A percentile compares a stretch with the other conserved stretches of the same genome.
Conservation (phyloP, 2,797 vertebrate species). For the Cercopithecus mitis region DNA sequence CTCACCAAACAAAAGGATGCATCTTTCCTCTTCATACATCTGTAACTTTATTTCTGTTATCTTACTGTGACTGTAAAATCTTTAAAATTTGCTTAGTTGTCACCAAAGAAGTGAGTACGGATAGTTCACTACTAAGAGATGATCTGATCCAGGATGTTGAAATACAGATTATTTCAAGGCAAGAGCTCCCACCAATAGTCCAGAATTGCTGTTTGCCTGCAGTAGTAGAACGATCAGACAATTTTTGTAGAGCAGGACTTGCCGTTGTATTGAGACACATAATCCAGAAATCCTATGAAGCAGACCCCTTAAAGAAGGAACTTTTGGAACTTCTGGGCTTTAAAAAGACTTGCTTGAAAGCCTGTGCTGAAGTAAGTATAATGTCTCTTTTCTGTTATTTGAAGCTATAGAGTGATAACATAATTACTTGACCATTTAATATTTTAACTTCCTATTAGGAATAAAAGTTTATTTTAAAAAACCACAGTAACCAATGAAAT, state of each 20-base stretch:
- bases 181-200: conserved; percentile 88
- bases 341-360: conserved; percentile 98
- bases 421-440: not conserved
- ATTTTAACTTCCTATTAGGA: not conserved
- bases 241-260: conserved; percentile 94
- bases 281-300: conserved; percentile 87
- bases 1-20: conserved; percentile 79
- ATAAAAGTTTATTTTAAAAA: not conserved
- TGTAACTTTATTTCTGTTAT: conserved; percentile 92
- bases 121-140: conserved; percentile 61
- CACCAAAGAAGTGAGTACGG: conserved; percentile 56
- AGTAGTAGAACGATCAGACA: conserved; percentile 85
- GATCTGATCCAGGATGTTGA: conserved; percentile 76
- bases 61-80: conserved; percentile 92
- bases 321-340: conserved; percentile 93
- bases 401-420: not conserved
- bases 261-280: conserved; percentile 95
- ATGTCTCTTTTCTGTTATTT: not conserved
- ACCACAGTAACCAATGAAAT: not conserved
- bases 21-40: conserved; percentile 93
- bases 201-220: conserved; percentile 92
- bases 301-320: conserved; percentile 88
- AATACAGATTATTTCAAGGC: conserved; percentile 81
- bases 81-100: conserved; percentile 89
- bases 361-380: conserved; percentile 95